A percentile compares a stretch with the other conserved stretches of the same genome.
Evolutionary conservation across 2,797 vertebrate genomes (phyloP).

Genomic region (Zalophus californianus): DNA sequence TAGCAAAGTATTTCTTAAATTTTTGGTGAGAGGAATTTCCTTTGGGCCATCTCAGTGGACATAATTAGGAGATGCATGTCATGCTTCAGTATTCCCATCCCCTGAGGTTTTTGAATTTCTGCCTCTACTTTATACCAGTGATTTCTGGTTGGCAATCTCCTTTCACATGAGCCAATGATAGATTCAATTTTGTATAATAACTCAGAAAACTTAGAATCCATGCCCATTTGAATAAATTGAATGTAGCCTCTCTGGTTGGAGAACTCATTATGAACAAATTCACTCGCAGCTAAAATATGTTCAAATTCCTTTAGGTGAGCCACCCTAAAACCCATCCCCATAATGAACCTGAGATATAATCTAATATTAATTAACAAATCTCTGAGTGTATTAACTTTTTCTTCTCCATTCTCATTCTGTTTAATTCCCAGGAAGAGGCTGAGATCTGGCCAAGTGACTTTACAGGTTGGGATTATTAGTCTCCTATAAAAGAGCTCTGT

Average conservation of each 20-base stretch:
- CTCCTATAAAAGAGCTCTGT: not conserved
- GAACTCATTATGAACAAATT: not conserved
- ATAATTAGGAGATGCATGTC: not conserved
- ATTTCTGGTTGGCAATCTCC: not conserved
- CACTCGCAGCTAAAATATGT: not conserved
- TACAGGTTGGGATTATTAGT: not conserved
- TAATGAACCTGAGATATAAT: not conserved
- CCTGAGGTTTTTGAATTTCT: not conserved
- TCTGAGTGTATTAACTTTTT: not conserved
- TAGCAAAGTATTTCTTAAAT: not conserved
- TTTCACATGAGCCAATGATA: not conserved
- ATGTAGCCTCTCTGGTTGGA: not conserved
- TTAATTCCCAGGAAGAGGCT: not conserved
- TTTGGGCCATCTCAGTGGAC: not conserved
- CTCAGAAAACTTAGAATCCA: not conserved
- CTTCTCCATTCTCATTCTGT: not conserved
- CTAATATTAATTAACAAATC: not conserved
- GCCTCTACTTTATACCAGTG: not conserved
- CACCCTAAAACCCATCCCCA: not conserved
- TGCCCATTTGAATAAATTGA: not conserved
- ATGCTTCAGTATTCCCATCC: not conserved
- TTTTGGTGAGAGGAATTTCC: not conserved
- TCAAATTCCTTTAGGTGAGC: not conserved
- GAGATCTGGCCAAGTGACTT: not conserved
- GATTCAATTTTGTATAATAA: not conserved